Base-by-base conservation (phyloP, 2,888 invertebrate species). In the Gryllus longicercus region DNA sequence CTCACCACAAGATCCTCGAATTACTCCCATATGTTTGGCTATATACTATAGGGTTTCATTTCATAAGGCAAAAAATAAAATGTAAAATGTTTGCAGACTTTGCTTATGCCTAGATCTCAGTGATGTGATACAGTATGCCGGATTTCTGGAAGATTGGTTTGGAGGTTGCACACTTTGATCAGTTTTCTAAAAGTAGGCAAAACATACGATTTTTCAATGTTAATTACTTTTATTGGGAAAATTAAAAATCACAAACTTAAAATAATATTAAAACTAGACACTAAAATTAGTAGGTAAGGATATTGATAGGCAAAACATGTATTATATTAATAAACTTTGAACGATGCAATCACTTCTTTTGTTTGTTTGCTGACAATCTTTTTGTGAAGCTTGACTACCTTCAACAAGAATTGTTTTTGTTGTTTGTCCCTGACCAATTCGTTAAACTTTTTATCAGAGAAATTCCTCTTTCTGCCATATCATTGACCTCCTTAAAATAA, bases 261-360 rank as follows among this genome's bases (percentile, higher is more conserved):
- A 16, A 18, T 16, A n/a, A 74, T n/a, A 74, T 2, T 74, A 74
- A 4, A 3, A 74, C 2, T 74, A 74, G 25, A 25, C 3, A 3
- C 25, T 25, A 25, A 25, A 3, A 25, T 25, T 25, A 25, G 2
- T 2, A 25, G n/a, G 16, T 18, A n/a, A n/a, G 16, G n/a, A 63
- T 63, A 63, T 63, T 63, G 25, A 74, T 4, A 74, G 74, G 4
- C 74, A 16, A 74, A 74, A 16, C 16, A 74, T 74, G 74, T 18
- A n/a, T 74, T 74, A 74, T 74, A 74, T 74, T 74, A 74, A 74
- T 74, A 2, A 74, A n/a, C 63, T 74, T 63, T 18, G 74, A 74
- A 74, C 74, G n/a, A 74, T 74, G 74, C 4, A 74, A 74, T 74
- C 74, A 2, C 74, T 74, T 74, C 74, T 74, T 74, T 18, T 74